Percentiles rank a stretch among this genome's conserved stretches.
Conservation (phyloP, 2,113 vertebrate genomes). For the Mionectes macconnelli region DNA sequence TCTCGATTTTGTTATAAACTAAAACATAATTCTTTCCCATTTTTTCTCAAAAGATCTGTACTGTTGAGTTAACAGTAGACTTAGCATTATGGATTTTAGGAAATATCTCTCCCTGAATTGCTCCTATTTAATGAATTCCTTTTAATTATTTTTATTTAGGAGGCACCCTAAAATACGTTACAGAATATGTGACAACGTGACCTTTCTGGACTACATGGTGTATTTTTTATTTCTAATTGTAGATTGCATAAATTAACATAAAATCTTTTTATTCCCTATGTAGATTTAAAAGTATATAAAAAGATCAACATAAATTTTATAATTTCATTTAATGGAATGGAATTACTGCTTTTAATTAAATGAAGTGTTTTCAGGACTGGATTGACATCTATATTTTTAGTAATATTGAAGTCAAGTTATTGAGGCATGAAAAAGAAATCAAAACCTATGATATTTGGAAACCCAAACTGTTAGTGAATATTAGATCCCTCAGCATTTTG, state of each 20-base stretch:
- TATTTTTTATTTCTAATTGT: neutral
- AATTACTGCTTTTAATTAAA: neutral
- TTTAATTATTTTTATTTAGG: neutral
- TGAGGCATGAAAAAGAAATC: neutral
- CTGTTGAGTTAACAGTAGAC: neutral
- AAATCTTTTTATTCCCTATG: neutral
- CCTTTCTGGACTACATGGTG: neutral
- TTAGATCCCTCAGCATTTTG: neutral
- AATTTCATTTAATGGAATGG: neutral
- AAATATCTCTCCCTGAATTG: neutral
- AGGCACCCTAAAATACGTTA: neutral
- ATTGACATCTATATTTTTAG: neutral
- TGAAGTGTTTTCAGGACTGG: neutral
- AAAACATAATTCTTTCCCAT: neutral
- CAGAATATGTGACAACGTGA: neutral
- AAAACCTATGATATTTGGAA: neutral
- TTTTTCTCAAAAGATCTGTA: conserved; percentile 22
- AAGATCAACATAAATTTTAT: neutral
- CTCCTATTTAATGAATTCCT: neutral
- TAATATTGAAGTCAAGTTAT: neutral
- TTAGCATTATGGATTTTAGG: conserved; percentile 4
- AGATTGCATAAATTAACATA: neutral
- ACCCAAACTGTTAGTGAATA: neutral
- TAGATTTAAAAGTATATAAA: neutral
- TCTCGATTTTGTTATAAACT: conserved; percentile 35